Conservation (phyloP, 2,888 invertebrate genomes). For the Cephus spinipes region DNA sequence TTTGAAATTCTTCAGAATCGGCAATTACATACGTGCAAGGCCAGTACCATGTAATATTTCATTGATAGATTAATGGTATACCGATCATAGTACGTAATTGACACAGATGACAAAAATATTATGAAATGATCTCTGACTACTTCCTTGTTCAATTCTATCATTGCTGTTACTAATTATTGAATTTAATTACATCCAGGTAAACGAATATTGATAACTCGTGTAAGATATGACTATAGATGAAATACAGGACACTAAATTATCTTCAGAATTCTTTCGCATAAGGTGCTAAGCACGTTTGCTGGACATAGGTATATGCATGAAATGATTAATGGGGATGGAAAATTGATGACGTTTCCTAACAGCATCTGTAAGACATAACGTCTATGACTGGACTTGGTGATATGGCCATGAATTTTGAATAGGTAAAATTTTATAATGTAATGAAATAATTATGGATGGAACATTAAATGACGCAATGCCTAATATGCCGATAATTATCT, state of each 20-base stretch:
- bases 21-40: neutral
- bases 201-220: neutral
- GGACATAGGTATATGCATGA: neutral
- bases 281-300: neutral
- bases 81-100: neutral
- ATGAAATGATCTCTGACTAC: neutral
- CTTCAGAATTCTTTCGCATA: neutral
- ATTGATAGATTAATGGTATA: neutral
- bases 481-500: neutral
- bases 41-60: neutral
- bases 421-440: neutral
- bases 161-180: neutral
- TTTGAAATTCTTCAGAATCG: neutral
- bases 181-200: neutral
- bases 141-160: neutral
- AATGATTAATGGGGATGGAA: neutral
- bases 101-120: neutral
- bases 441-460: neutral
- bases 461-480: neutral
- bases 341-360: neutral
- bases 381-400: neutral
- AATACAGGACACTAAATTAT: neutral
- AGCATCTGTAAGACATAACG: neutral
- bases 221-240: neutral
- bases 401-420: neutral